These are phyloP conservation scores for Chaetogeoica ovagalla DNA, from an alignment of 2,888 invertebrate species.

Conservation along the genomic window DNA sequence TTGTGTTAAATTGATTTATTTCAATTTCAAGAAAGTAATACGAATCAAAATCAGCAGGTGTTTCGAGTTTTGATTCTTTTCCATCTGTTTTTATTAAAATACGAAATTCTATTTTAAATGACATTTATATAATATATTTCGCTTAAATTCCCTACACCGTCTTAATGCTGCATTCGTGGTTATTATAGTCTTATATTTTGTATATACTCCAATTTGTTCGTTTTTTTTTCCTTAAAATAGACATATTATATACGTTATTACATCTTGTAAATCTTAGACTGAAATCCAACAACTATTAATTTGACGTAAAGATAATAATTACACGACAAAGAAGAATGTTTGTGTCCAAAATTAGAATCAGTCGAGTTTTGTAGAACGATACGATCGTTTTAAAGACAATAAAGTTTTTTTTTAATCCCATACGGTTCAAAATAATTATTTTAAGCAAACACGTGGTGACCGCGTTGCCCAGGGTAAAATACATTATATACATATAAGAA, in stretches of 20 bases:
- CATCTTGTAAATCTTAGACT: constrained; percentile 21
- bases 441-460: neutral
- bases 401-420: constrained; percentile 7
- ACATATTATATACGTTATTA: no score
- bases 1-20: no score
- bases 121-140: neutral
- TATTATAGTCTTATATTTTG: neutral
- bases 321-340: constrained; percentile 8
- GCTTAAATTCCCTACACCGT: neutral
- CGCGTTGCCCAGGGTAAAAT: neutral
- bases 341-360: constrained; percentile 30
- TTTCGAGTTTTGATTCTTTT: neutral
- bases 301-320: constrained; percentile 19
- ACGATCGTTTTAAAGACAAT: constrained; percentile 25
- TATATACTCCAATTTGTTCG: neutral
- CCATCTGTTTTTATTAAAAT: neutral
- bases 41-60: neutral
- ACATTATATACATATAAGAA: no score
- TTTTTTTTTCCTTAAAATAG: constrained; percentile 3
- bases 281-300: constrained; percentile 13
- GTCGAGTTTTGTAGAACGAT: neutral
- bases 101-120: neutral
- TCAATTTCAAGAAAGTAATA: no score
- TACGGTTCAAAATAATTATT: neutral
- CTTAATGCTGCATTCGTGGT: neutral